A percentile compares a stretch with the other conserved stretches of the same genome.
Evolutionary conservation across 2,113 vertebrate species (phyloP).

Genomic region (Chionis minor): DNA sequence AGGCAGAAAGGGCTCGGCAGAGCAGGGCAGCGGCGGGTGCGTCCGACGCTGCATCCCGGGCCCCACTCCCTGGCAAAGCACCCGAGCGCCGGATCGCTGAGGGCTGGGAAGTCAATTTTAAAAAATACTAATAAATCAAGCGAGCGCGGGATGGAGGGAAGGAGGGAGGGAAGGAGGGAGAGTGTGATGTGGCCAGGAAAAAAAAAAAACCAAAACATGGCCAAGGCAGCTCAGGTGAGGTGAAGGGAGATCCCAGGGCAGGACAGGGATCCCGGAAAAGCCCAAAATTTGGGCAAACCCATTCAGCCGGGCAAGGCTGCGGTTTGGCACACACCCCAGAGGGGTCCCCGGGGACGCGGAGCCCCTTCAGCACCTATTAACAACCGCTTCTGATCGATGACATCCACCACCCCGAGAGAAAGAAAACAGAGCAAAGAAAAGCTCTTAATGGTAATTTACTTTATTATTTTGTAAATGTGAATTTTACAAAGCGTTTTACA

Average conservation of each 20-base stretch:
- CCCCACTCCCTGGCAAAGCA: rapidly evolving
- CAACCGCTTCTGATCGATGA: rapidly evolving
- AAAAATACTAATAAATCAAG: neutral
- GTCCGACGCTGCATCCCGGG: neutral
- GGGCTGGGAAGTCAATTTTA: neutral
- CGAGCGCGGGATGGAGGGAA: rapidly evolving
- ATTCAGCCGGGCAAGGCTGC: rapidly evolving
- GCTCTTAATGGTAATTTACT: slow-evolving; percentile 70
- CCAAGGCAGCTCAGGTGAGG: neutral
- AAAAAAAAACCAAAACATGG: neutral
- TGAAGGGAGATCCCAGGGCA: neutral
- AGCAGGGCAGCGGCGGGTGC: neutral
- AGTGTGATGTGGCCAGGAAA: rapidly evolving
- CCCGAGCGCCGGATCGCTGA: rapidly evolving
- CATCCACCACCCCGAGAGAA: neutral
- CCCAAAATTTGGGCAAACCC: neutral
- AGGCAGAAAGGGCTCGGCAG: neutral
- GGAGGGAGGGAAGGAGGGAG: neutral
- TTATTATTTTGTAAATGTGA: slow-evolving; percentile 87
- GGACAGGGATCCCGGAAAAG: rapidly evolving
- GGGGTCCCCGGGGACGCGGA: rapidly evolving
- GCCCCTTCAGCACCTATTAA: neutral
- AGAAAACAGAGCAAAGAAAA: neutral
- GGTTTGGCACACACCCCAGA: rapidly evolving
- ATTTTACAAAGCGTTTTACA: slow-evolving; percentile 84